Percentiles rank a stretch among this genome's conserved stretches.
Conservation (phyloP, 1,140 invertebrate species). For the Copidosoma floridanum region DNA sequence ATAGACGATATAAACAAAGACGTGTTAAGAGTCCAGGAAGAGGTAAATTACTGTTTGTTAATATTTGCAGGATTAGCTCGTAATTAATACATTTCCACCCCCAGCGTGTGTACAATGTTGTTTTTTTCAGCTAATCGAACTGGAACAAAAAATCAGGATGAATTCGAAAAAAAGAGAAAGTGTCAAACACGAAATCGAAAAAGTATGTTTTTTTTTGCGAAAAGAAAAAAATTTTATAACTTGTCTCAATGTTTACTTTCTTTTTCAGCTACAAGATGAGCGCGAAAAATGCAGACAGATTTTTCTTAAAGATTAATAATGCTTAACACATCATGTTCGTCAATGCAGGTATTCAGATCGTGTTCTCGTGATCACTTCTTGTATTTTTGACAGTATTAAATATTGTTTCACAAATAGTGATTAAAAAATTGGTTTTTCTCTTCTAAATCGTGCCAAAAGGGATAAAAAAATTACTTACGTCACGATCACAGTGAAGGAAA, state of each 20-base stretch:
- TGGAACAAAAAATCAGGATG: slow-evolving; percentile 20
- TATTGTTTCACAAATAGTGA: no score
- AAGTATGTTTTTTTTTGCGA: slow-evolving; percentile 8
- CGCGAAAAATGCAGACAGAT: slow-evolving; percentile 16
- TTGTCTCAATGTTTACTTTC: neutral
- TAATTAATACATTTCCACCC: neutral
- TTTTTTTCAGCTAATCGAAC: slow-evolving; percentile 1
- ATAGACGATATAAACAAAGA: slow-evolving; percentile 32
- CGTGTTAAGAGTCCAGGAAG: slow-evolving; percentile 27
- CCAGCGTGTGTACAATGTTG: neutral
- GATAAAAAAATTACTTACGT: no score
- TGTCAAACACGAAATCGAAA: slow-evolving; percentile 8
- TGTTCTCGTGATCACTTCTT: no score
- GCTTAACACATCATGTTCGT: no score
- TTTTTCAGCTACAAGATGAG: slow-evolving; percentile 29
- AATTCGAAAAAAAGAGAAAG: slow-evolving; percentile 1
- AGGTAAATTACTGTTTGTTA: slow-evolving; percentile 29
- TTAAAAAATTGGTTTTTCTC: no score
- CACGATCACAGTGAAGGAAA: no score
- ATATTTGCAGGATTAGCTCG: no score
- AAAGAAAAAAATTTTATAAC: neutral
- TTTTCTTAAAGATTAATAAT: slow-evolving; percentile 19
- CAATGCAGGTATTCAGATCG: no score
- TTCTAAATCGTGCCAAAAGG: no score
- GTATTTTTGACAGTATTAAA: no score